Percentiles rank a stretch among this genome's conserved stretches.
These are phyloP conservation scores for Mareca strepera DNA, from an alignment of 2,797 vertebrate genomes.

Conservation along the genomic window DNA sequence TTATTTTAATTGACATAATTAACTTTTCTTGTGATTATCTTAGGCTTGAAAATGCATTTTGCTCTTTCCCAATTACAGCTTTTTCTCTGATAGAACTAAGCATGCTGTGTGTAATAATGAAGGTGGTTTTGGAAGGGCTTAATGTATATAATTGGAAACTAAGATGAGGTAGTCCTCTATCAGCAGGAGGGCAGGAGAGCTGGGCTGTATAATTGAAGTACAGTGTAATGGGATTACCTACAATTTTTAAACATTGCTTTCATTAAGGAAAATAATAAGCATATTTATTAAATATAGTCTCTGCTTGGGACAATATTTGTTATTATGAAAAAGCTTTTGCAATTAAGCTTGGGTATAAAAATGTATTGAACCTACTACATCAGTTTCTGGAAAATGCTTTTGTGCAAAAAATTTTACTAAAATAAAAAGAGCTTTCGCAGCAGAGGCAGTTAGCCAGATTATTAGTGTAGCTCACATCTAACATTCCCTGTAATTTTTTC, in stretches of 20 bases:
- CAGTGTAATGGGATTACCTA: slow-evolving; percentile 75
- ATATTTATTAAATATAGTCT: slow-evolving; percentile 64
- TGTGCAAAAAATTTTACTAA: slow-evolving; percentile 44
- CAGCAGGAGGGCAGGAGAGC: slow-evolving; percentile 60
- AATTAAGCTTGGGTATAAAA: slow-evolving; percentile 64
- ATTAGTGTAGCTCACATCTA: slow-evolving; percentile 22
- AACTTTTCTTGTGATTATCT: slow-evolving; percentile 72
- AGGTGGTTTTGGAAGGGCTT: slow-evolving; percentile 63
- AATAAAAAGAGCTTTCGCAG: slow-evolving; percentile 62
- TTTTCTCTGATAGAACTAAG: slow-evolving; percentile 56
- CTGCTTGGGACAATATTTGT: slow-evolving; percentile 62
- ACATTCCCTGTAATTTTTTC: slow-evolving; percentile 17
- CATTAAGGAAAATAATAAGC: slow-evolving; percentile 64
- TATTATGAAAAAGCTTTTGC: slow-evolving; percentile 67
- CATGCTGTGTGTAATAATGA: slow-evolving; percentile 73
- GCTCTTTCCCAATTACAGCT: slow-evolving; percentile 56
- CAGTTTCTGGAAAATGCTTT: slow-evolving; percentile 55
- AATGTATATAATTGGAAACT: slow-evolving; percentile 74
- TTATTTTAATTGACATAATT: slow-evolving; percentile 78
- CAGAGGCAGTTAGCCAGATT: slow-evolving; percentile 53
- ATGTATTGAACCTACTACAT: slow-evolving; percentile 21
- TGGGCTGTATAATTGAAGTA: slow-evolving; percentile 64
- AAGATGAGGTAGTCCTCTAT: slow-evolving; percentile 71
- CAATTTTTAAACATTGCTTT: slow-evolving; percentile 67
- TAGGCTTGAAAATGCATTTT: slow-evolving; percentile 60